Evolutionary conservation across 2,113 vertebrate genomes (phyloP).

Genomic region (Mirza zaza): DNA sequence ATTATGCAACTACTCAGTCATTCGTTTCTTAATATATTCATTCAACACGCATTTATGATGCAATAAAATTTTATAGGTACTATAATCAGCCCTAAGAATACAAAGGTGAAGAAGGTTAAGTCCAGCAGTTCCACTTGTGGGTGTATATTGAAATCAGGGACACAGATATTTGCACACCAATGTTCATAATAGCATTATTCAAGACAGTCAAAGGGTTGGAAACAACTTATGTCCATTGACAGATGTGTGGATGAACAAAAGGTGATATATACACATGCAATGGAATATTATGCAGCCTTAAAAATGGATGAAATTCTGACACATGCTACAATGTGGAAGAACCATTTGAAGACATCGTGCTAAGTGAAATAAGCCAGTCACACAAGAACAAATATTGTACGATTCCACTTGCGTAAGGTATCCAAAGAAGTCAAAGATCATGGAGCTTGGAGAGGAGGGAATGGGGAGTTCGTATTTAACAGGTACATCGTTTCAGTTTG

Average conservation of each 20-base stretch:
- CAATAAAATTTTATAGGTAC: neutral
- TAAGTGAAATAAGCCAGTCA: neutral
- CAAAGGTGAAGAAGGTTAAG: neutral
- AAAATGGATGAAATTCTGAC: neutral
- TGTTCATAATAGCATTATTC: neutral
- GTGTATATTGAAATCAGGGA: neutral
- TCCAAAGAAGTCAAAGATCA: neutral
- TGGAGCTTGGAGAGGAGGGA: no score
- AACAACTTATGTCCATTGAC: neutral
- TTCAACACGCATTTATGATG: neutral
- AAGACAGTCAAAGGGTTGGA: neutral
- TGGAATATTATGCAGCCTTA: neutral
- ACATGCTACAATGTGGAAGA: neutral
- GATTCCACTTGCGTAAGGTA: neutral
- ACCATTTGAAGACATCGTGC: neutral
- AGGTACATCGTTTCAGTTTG: neutral
- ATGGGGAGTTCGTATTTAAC: neutral
- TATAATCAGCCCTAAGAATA: neutral
- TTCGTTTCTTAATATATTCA: neutral
- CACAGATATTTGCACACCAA: neutral
- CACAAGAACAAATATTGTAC: neutral
- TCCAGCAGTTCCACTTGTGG: neutral
- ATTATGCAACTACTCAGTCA: neutral
- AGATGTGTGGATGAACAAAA: neutral
- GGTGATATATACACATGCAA: no score